A percentile compares a stretch with the other conserved stretches of the same genome.
Evolutionary conservation across 1,140 invertebrate genomes (phyloP).

Genomic region (Zophobas atratus): DNA sequence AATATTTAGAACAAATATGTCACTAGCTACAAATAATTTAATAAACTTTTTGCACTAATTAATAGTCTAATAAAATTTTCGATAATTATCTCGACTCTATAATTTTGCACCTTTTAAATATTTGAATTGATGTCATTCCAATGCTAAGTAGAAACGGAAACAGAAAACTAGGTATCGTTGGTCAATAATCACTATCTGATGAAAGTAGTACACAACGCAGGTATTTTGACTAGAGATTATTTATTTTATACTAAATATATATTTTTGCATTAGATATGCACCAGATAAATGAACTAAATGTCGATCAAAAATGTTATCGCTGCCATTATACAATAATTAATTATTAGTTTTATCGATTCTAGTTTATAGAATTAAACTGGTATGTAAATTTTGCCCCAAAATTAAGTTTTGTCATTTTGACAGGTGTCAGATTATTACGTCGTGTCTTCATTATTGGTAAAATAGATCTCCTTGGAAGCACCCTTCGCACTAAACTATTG

Average conservation of each 20-base stretch:
- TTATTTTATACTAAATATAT: background rate
- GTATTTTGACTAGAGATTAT: background rate
- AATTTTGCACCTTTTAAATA: too few species aligned
- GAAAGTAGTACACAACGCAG: too few species aligned
- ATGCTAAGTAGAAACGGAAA: too few species aligned
- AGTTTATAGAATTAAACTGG: background rate
- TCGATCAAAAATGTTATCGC: conserved; percentile 1
- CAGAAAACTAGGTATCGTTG: too few species aligned
- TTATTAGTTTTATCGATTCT: conserved; percentile 2
- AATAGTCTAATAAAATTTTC: too few species aligned
- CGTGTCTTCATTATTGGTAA: background rate
- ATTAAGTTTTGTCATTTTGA: conserved; percentile 26
- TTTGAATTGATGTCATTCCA: too few species aligned
- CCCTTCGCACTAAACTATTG: background rate
- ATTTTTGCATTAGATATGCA: conserved; percentile 15
- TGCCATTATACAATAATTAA: conserved; percentile 13
- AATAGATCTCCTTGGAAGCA: conserved; percentile 1
- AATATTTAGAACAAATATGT: too few species aligned
- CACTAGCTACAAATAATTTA: too few species aligned
- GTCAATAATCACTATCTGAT: too few species aligned
- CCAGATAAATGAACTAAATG: background rate
- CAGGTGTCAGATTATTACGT: conserved; percentile 15
- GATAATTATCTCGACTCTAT: too few species aligned
- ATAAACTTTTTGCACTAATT: too few species aligned
- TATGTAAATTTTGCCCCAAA: conserved; percentile 3